A percentile compares a stretch with the other conserved stretches of the same genome.
phyloP scores from a whole-genome alignment of 2,797 vertebrate species.

The Pempheris klunzingeri region DNA sequence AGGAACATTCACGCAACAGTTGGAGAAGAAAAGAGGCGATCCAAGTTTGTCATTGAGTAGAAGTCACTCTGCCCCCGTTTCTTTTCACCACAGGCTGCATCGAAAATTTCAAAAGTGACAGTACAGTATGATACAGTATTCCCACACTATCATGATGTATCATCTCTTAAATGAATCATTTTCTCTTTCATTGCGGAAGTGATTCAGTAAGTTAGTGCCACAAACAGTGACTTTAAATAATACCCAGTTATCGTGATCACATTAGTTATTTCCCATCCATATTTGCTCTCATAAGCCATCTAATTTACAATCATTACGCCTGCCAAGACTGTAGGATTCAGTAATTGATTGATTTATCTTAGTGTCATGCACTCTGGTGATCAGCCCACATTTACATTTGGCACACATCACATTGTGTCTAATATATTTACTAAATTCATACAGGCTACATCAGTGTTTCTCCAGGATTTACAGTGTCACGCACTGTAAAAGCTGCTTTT shows the following conservation, averaged over 20 bases:
- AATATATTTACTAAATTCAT: neutral
- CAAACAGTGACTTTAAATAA: constrained; percentile 7
- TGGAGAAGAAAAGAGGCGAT: constrained; percentile 42
- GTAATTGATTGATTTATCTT: constrained; percentile 35
- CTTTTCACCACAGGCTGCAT: constrained; percentile 28
- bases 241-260: constrained; percentile 12
- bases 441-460: neutral
- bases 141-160: neutral
- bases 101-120: constrained; percentile 30
- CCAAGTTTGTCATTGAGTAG: constrained; percentile 48
- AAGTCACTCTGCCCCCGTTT: constrained; percentile 36
- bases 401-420: neutral
- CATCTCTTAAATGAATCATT: neutral
- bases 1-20: constrained; percentile 38
- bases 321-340: constrained; percentile 25
- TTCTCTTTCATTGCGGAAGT: neutral
- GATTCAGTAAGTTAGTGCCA: neutral
- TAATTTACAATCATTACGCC: constrained; percentile 29
- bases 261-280: constrained; percentile 14
- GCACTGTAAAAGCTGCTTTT: neutral
- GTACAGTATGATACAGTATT: neutral
- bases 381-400: neutral
- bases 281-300: neutral
- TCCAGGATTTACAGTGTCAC: neutral
- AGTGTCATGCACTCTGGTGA: constrained; percentile 13